Evolutionary conservation across 2,113 vertebrate species (phyloP).

Genomic region (Cisticola juncidis): DNA sequence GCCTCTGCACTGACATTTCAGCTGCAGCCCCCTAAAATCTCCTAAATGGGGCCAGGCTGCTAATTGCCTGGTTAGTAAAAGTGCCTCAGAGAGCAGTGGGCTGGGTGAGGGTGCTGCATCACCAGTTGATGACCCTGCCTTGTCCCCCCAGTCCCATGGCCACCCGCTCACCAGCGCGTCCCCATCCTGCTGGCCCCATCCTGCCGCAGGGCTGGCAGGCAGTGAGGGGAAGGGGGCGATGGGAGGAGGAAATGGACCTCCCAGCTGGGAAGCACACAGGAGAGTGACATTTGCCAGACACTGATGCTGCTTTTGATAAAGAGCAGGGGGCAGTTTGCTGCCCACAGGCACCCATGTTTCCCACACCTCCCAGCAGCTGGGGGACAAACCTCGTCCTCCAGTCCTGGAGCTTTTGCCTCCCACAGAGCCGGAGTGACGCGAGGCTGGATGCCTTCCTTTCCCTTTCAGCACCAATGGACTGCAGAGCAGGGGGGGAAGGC

Average conservation of each 20-base stretch:
- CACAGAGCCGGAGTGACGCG: rapidly evolving
- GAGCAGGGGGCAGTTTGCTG: not conserved
- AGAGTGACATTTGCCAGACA: slow-evolving; percentile 50
- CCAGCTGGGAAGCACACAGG: not conserved
- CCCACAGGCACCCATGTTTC: slow-evolving; percentile 7
- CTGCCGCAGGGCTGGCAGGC: not conserved
- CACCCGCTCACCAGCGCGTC: rapidly evolving
- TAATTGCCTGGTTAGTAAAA: not conserved
- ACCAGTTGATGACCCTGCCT: rapidly evolving
- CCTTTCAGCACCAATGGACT: not conserved
- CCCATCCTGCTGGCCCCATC: not conserved
- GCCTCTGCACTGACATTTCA: not conserved
- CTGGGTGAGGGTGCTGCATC: not conserved
- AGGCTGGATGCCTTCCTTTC: not conserved
- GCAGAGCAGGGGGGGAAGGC: rapidly evolving
- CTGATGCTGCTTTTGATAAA: slow-evolving; percentile 37
- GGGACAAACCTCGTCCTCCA: not conserved
- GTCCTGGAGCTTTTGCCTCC: not conserved
- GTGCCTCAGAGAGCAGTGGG: rapidly evolving
- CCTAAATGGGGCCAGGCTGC: not conserved
- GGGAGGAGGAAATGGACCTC: slow-evolving; percentile 14
- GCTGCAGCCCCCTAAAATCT: not conserved
- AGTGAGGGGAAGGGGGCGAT: not conserved
- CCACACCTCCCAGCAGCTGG: slow-evolving; percentile 3
- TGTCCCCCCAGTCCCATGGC: not conserved